Evolutionary conservation across 1,140 invertebrate species (phyloP), one percentile per base, ranked within the genome.

Genomic region (Ceratina calcarata): DNA sequence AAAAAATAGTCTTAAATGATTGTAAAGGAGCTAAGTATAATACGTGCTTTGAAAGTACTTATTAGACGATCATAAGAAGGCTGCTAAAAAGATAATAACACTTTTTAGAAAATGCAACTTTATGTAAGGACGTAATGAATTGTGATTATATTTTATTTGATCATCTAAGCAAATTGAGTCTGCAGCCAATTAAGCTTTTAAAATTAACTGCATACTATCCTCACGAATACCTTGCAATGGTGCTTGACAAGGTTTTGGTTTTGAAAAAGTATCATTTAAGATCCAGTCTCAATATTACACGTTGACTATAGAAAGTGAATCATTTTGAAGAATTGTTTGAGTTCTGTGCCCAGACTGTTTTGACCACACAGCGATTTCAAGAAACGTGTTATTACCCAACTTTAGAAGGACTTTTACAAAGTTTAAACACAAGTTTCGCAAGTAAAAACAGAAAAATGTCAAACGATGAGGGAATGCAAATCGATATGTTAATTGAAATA

Each of bases 381-480:
- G 53, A 12, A 27, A 27, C 13, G 15, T 22, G n/a, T 60, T 55
- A n/a, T 78, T 78, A 8, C 49, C 13, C 60, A 65, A 78, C 67
- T n/a, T 60, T 12, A 2, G 20, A 20, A n/a, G 6, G 7, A 51
- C 55, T 53, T 64, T 64, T 53, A 2, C n/a, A 49, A n/a, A 62
- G 24, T 53, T 24, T 22, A 71, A 45, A 7, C 37, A 62, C 58
- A 70, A 7, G 45, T 78, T 71, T 72, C 49, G 58, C 18, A 72
- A 78, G 16, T 1, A 70, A 16, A 10, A 72, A 3, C 3, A 64
- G 22, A 72, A 20, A 55, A 18, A 71, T 51, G 7, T 78, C 10
- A 12, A 70, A 77, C 60, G 12, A 12, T 55, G 13, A 15, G 13
- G 15, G 13, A 78, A 62, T 64, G 20, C 20, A 45, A 49, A 71